A percentile compares a stretch with the other conserved stretches of the same genome.
Conservation (phyloP, 2,797 vertebrate genomes). For the Lutjanus argentimaculatus region DNA sequence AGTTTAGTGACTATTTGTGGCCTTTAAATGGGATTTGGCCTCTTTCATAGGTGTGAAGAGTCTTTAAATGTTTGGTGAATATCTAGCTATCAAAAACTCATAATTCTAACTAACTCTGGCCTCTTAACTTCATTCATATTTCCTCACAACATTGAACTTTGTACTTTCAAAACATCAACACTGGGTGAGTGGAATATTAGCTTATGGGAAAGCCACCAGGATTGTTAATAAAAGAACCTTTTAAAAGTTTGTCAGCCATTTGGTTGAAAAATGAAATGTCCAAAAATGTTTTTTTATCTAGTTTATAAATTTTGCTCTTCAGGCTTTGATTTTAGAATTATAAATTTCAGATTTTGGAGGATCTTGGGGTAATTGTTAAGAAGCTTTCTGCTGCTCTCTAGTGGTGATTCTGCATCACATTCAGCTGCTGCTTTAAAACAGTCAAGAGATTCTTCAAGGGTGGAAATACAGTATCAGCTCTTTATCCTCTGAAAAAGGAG, state of each 20-base stretch:
- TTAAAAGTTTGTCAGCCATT: neutral
- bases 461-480: neutral
- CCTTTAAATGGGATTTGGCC: no score
- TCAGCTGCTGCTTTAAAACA: neutral
- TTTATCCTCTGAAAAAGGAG: neutral
- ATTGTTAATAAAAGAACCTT: neutral
- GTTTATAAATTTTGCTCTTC: neutral
- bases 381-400: conserved; percentile 44
- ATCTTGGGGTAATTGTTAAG: neutral
- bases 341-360: neutral
- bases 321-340: neutral
- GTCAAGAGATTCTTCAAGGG: neutral
- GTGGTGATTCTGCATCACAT: conserved; percentile 37
- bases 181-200: neutral
- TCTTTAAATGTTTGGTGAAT: neutral
- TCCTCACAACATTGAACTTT: neutral
- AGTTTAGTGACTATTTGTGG: neutral
- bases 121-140: neutral
- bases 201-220: neutral
- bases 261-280: neutral
- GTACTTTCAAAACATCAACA: neutral
- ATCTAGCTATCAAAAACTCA: neutral
- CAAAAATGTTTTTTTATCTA: neutral
- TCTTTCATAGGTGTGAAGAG: neutral
- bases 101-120: neutral